Conservation (phyloP, 2,113 vertebrate species). For the Tetrao urogallus region DNA sequence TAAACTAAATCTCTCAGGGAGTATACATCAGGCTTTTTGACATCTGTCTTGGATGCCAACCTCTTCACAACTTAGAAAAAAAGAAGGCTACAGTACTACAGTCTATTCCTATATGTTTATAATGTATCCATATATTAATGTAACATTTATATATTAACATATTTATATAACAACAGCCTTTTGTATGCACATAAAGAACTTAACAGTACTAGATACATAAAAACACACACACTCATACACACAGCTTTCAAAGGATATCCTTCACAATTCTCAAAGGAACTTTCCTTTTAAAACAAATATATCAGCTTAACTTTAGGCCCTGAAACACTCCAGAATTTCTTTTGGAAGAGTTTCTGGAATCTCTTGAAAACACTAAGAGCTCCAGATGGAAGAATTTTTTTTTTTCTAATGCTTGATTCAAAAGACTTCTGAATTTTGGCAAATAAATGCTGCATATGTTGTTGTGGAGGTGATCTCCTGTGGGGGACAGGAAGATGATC, state of each 20-base stretch:
- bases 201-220: background rate
- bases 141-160: too few species aligned
- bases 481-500: slow-evolving; percentile 75
- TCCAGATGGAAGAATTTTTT: slow-evolving; percentile 67
- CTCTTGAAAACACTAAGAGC: slow-evolving; percentile 52
- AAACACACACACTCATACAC: background rate
- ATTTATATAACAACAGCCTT: background rate
- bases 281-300: background rate
- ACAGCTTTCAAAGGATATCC: background rate
- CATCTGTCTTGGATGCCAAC: background rate
- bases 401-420: slow-evolving; percentile 68
- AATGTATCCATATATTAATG: too few species aligned
- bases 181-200: background rate
- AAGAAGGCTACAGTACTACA: background rate
- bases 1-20: background rate
- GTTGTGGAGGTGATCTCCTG: slow-evolving; percentile 72
- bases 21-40: background rate
- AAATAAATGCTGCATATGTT: slow-evolving; percentile 76
- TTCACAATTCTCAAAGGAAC: background rate
- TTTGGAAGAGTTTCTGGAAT: slow-evolving; percentile 48
- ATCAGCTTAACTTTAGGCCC: background rate
- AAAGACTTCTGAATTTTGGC: slow-evolving; percentile 73
- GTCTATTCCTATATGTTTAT: background rate
- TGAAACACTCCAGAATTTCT: slow-evolving; percentile 22
- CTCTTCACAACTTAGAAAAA: background rate